A percentile compares a stretch with the other conserved stretches of the same genome.
Evolutionary conservation across 1,140 invertebrate species (phyloP).

Genomic region (Globodera ellingtonae): DNA sequence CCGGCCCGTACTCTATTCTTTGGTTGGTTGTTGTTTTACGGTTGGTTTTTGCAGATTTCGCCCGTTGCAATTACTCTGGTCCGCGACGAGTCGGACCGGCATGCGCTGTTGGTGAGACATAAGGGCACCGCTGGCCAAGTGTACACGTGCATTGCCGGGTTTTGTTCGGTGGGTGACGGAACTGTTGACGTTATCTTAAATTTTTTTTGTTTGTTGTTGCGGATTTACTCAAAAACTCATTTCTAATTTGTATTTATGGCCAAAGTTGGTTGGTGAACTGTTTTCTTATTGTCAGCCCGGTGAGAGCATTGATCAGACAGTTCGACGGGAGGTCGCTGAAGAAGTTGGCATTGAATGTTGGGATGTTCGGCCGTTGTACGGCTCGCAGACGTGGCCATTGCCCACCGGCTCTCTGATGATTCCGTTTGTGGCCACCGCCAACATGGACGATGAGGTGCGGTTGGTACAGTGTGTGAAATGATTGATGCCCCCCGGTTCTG

Average conservation of each 20-base stretch:
- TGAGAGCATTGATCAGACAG: constrained; percentile 70
- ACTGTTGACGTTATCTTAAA: constrained; percentile 13
- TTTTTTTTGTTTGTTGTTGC: constrained; percentile 3
- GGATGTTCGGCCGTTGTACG: constrained; percentile 68
- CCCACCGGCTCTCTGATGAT: constrained; percentile 70
- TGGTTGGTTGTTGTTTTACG: too few relatives aligned
- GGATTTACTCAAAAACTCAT: background rate
- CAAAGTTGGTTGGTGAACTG: background rate
- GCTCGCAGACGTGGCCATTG: constrained; percentile 72
- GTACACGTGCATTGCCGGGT: constrained; percentile 72
- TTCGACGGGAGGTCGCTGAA: constrained; percentile 71
- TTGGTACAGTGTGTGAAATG: background rate
- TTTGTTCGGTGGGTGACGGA: constrained; percentile 68
- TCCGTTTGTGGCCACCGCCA: constrained; percentile 68
- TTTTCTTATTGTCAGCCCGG: constrained; percentile 65
- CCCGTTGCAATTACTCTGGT: constrained; percentile 72
- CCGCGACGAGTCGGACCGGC: constrained; percentile 66
- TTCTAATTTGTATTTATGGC: too few relatives aligned
- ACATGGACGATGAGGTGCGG: constrained; percentile 54
- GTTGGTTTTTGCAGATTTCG: constrained; percentile 51
- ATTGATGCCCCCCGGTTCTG: background rate
- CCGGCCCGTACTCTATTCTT: too few relatives aligned
- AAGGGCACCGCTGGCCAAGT: constrained; percentile 69
- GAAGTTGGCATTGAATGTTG: constrained; percentile 71
- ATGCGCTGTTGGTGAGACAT: constrained; percentile 69